Evolutionary conservation across 2,113 vertebrate species (phyloP).

Genomic region (Oryzias celebensis): DNA sequence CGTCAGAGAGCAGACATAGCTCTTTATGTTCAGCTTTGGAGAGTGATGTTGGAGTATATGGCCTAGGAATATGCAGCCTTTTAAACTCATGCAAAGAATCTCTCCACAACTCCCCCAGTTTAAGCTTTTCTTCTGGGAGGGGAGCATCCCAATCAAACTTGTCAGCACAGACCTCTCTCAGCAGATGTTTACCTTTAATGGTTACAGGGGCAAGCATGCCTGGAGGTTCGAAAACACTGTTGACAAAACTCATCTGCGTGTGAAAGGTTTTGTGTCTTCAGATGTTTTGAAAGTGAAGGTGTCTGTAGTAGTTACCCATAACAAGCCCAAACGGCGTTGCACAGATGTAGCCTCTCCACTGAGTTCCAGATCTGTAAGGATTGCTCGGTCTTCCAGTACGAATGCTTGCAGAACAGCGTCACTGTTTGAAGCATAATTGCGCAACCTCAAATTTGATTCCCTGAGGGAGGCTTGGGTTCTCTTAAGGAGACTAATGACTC

Average conservation of each 20-base stretch:
- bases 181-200: too few relatives aligned
- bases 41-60: not conserved
- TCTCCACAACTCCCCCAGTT: constrained; percentile 1
- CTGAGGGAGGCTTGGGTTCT: constrained; percentile 1
- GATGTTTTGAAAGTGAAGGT: too few relatives aligned
- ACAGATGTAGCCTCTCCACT: too few relatives aligned
- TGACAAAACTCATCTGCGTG: too few relatives aligned
- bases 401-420: not conserved
- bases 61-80: rapidly evolving
- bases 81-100: constrained; percentile 1
- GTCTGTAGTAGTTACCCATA: too few relatives aligned
- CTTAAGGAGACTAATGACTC: not conserved
- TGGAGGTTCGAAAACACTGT: too few relatives aligned
- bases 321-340: too few relatives aligned
- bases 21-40: not conserved
- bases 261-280: too few relatives aligned
- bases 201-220: too few relatives aligned
- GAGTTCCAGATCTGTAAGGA: not conserved
- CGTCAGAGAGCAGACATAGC: constrained; percentile 31
- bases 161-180: too few relatives aligned
- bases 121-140: too few relatives aligned
- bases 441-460: not conserved
- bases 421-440: constrained; percentile 1
- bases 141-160: too few relatives aligned
- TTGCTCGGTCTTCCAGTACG: not conserved